Conservation (phyloP, 2,113 vertebrate genomes). For the Chaetodon trifascialis region DNA sequence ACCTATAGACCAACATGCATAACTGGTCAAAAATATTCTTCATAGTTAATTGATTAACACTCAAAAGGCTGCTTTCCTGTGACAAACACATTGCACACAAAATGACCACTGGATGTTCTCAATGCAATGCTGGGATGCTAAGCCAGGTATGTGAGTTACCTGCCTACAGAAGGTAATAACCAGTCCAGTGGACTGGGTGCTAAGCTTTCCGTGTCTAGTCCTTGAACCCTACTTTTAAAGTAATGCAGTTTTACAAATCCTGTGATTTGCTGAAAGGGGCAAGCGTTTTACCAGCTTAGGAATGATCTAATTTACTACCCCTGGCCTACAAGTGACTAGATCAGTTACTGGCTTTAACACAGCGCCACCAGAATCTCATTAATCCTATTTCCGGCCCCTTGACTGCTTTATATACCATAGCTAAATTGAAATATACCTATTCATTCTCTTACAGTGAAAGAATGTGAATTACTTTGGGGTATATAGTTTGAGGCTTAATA, state of each 20-base stretch:
- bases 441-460: neutral
- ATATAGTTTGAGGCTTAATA: neutral
- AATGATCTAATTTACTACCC: neutral
- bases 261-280: neutral
- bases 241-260: neutral
- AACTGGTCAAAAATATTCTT: too few species aligned
- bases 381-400: neutral
- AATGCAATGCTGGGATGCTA: neutral
- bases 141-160: neutral
- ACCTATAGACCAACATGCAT: too few species aligned
- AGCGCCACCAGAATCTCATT: neutral
- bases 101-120: neutral
- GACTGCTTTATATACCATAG: neutral
- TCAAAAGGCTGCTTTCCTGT: neutral
- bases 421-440: neutral
- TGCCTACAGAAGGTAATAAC: neutral
- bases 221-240: neutral
- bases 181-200: neutral
- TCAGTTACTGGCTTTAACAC: neutral
- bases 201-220: neutral
- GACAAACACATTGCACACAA: neutral
- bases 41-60: too few species aligned
- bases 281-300: neutral
- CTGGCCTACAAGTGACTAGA: neutral
- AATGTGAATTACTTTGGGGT: neutral